Conservation (phyloP, 2,888 invertebrate genomes). For the Hipparchia sbordonii region DNA sequence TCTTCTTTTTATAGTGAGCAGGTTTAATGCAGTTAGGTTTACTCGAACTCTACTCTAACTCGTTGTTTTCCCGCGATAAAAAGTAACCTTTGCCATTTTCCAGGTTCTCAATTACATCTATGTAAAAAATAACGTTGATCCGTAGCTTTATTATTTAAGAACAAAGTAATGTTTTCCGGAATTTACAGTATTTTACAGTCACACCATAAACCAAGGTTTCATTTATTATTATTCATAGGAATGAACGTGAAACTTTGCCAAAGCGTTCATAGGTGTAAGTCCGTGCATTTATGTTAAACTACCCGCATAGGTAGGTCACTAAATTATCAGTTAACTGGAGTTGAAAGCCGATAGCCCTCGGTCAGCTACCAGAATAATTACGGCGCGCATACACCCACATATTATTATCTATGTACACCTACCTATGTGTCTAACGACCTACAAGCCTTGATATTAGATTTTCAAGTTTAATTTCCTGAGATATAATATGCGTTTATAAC, state of each 20-base stretch:
- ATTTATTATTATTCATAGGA: background rate
- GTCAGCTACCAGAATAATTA: conserved; percentile 65
- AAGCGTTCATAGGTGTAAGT: conserved; percentile 12
- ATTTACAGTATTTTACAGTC: background rate
- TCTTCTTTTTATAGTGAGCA: too few species aligned
- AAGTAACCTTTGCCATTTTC: too few species aligned
- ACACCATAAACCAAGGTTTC: background rate
- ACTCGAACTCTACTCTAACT: too few species aligned
- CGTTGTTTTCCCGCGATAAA: too few species aligned
- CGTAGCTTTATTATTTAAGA: too few species aligned
- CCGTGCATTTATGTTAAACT: conserved; percentile 32
- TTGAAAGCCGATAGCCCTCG: conserved; percentile 75
- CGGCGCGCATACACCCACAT: conserved; percentile 27
- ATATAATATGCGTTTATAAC: background rate
- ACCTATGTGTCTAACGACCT: background rate
- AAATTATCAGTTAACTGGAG: conserved; percentile 65
- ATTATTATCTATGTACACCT: background rate
- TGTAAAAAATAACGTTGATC: too few species aligned
- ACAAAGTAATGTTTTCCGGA: too few species aligned
- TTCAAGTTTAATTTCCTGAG: background rate
- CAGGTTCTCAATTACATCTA: too few species aligned
- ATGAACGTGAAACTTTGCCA: conserved; percentile 8
- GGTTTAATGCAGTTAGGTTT: too few species aligned
- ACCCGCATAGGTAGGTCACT: conserved; percentile 34
- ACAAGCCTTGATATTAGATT: conserved; percentile 5